These are phyloP conservation scores for Adelognathus sp. DNA, from an alignment of 2,888 invertebrate genomes.

Conservation along the genomic window DNA sequence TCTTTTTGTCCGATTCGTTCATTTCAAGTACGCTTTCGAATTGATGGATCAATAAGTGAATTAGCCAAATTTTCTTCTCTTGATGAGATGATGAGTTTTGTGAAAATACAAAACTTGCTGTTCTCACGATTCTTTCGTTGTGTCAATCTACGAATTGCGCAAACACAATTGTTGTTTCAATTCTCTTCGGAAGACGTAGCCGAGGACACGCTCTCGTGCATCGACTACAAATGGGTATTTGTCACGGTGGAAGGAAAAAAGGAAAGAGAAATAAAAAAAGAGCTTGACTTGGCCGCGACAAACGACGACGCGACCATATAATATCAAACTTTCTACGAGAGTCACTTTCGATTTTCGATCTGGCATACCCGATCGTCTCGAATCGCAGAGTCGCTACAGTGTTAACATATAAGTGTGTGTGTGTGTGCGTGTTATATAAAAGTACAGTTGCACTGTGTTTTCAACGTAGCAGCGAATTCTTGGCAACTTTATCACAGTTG, in stretches of 20 bases:
- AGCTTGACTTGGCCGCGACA: slow-evolving; percentile 37
- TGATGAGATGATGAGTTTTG: too few relatives aligned
- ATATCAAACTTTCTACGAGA: slow-evolving; percentile 76
- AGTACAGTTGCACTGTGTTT: not conserved
- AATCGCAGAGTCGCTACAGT: slow-evolving; percentile 17
- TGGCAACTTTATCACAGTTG: too few relatives aligned
- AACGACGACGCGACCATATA: slow-evolving; percentile 57
- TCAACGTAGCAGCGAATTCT: not conserved
- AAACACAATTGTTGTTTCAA: slow-evolving; percentile 16
- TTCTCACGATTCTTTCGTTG: too few relatives aligned
- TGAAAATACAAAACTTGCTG: too few relatives aligned
- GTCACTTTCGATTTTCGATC: slow-evolving; percentile 74
- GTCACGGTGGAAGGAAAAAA: slow-evolving; percentile 31
- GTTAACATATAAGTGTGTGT: too few relatives aligned
- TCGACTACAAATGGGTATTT: slow-evolving; percentile 56
- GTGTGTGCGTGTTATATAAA: slow-evolving; percentile 8
- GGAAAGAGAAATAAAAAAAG: slow-evolving; percentile 14
- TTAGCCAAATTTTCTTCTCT: not conserved
- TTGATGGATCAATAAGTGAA: not conserved
- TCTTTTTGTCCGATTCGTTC: too few relatives aligned
- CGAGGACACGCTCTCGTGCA: slow-evolving; percentile 44
- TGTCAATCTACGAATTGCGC: not conserved
- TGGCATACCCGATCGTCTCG: slow-evolving; percentile 54
- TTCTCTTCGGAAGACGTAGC: slow-evolving; percentile 19
- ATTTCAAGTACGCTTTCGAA: not conserved